Conservation (phyloP, 2,888 invertebrate genomes). For the Rotaria magnacalcarata region DNA sequence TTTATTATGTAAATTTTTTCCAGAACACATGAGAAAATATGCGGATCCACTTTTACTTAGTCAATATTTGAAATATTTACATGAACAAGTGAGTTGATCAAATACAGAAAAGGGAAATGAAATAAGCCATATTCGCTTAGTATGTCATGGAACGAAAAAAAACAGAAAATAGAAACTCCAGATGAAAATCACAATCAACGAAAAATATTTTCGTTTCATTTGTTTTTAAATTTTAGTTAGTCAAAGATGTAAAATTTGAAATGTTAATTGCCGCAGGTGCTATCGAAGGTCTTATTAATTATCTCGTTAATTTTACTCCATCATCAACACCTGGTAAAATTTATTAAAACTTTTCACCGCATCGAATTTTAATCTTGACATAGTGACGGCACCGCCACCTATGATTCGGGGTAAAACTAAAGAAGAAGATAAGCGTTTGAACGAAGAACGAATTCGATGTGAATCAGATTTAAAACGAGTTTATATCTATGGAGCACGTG, state of each 20-base stretch:
- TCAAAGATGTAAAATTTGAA: slow-evolving; percentile 50
- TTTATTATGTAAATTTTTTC: slow-evolving; percentile 59
- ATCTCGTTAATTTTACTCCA: slow-evolving; percentile 58
- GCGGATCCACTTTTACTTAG: slow-evolving; percentile 39
- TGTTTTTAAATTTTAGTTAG: neutral
- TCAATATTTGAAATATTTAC: slow-evolving; percentile 51
- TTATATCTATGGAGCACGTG: neutral
- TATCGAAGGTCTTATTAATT: slow-evolving; percentile 57
- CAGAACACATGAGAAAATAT: slow-evolving; percentile 53
- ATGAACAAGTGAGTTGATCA: slow-evolving; percentile 52
- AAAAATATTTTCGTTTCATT: no score
- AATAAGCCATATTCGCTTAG: no score
- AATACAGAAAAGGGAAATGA: no score
- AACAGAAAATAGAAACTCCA: no score
- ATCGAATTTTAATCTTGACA: neutral
- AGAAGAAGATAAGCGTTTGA: neutral
- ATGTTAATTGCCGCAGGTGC: slow-evolving; percentile 57
- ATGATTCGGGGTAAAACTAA: neutral
- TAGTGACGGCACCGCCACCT: neutral
- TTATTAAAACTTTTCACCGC: no score
- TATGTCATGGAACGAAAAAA: no score
- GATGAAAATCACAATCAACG: no score
- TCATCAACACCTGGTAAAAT: slow-evolving; percentile 49
- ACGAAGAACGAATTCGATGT: slow-evolving; percentile 13
- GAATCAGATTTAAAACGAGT: slow-evolving; percentile 12